Base-by-base conservation (phyloP, 37 sponge, comb jelly and placozoan species). In the Halisarca cf. caerulea region DNA sequence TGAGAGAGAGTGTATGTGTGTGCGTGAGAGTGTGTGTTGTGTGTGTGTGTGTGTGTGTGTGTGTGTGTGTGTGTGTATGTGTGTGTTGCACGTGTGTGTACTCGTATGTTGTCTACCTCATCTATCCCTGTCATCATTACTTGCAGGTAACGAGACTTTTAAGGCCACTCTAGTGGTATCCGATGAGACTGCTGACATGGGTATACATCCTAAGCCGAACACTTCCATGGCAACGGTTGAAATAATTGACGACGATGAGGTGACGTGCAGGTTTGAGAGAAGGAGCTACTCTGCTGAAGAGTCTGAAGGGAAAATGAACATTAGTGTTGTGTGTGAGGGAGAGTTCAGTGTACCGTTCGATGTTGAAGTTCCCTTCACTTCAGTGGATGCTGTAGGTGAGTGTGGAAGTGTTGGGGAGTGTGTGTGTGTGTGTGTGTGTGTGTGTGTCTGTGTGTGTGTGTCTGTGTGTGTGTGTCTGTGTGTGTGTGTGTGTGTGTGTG, bases 161-260 rank as follows among this genome's bases (percentile, higher is more conserved):
- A 74, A 21, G 2, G 77, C 45, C 5, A 44, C 9, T 23, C 44
- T 74, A 0, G 25, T 18, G 21, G 42, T 74, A 2, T n/a, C 44
- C 2, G 37, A 32, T 24, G 32, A 0, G 0, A 17, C 80, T 17
- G 69, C 64, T 47, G 54, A 32, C 28, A 32, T 40, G 28, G 80
- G 86, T 21, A 17, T 86, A n/a, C n/a, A n/a, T n/a, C n/a, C n/a
- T n/a, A n/a, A n/a, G n/a, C n/a, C n/a, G n/a, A n/a, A n/a, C n/a
- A n/a, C n/a, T n/a, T n/a, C n/a, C 18, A 32, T 28, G 23, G 51
- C 86, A 11, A 64, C 6, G 38, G 68, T 86, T 60, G 33, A 27
- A 35, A 86, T 86, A 27, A 37, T 39, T 11, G 86, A 86, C 53
- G 30, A 78, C 79, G 80, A 86, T 61, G 44, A 25, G 33, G 85